These are phyloP conservation scores for Acanthopleura granulata DNA, from an alignment of 2,888 invertebrate genomes.

Conservation along the genomic window DNA sequence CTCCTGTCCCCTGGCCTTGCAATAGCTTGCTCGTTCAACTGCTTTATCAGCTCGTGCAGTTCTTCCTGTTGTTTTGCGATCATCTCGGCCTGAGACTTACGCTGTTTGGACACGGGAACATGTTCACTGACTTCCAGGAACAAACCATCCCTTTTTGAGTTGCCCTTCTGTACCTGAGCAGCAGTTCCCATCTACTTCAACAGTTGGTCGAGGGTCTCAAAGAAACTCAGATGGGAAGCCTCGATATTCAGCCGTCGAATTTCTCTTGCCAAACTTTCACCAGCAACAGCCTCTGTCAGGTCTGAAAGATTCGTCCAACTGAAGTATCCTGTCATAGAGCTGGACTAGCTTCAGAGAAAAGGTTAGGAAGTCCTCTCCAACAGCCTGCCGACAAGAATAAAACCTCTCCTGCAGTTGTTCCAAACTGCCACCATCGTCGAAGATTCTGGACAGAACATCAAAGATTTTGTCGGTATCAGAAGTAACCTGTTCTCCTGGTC, in stretches of 20 bases:
- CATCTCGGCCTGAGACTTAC: background rate
- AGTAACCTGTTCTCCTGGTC: background rate
- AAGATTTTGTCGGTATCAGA: background rate
- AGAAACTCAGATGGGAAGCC: background rate
- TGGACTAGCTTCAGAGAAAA: conserved; percentile 21
- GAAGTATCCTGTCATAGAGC: conserved; percentile 21
- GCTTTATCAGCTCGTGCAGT: background rate
- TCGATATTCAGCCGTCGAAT: background rate
- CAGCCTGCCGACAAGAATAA: conserved; percentile 14
- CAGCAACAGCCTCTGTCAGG: background rate
- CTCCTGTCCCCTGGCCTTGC: too few relatives aligned
- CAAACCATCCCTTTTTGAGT: too few relatives aligned
- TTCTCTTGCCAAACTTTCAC: background rate
- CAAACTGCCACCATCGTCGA: conserved; percentile 17
- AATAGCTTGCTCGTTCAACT: too few relatives aligned
- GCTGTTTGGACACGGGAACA: too few relatives aligned
- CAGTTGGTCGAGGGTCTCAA: background rate
- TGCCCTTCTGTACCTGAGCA: background rate
- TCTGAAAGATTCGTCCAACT: conserved; percentile 10
- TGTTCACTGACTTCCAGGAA: too few relatives aligned
- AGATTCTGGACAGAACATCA: background rate
- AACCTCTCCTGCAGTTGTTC: conserved; percentile 21
- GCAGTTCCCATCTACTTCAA: background rate
- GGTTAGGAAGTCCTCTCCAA: conserved; percentile 18
- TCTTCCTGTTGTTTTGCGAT: background rate